Evolutionary conservation across 2,888 invertebrate genomes (phyloP).

Genomic region (Salpingus planirostris): DNA sequence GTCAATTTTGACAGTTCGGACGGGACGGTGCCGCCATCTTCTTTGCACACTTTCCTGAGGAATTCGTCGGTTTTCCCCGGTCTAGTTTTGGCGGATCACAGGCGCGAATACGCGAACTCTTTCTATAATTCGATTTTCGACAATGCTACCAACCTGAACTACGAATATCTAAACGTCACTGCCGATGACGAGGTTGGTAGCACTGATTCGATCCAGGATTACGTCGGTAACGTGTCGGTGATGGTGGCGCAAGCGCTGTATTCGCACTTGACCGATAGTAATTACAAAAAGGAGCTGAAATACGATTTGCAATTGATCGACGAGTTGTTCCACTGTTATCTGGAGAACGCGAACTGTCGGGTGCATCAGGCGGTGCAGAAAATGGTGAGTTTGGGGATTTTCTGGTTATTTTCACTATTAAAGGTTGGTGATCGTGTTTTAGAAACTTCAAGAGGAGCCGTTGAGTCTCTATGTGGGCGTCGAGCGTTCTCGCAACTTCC

Average conservation of each 20-base stretch:
- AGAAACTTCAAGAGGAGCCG: too few species aligned
- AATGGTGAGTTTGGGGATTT: too few species aligned
- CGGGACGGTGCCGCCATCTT: constrained; percentile 66
- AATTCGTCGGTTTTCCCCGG: constrained; percentile 49
- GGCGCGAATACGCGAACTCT: constrained; percentile 50
- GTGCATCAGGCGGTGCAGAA: constrained; percentile 50
- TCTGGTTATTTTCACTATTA: too few species aligned
- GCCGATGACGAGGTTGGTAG: constrained; percentile 40
- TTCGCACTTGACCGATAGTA: constrained; percentile 46
- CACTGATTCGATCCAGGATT: constrained; percentile 52
- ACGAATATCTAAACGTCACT: constrained; percentile 47
- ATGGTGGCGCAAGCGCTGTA: constrained; percentile 58
- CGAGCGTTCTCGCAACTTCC: constrained; percentile 40
- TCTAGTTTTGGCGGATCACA: constrained; percentile 59
- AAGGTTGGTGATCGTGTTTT: too few species aligned
- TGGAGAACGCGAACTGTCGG: constrained; percentile 61
- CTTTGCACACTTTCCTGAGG: constrained; percentile 73
- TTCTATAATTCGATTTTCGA: constrained; percentile 75
- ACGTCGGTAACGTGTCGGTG: constrained; percentile 57
- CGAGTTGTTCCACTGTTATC: constrained; percentile 70
- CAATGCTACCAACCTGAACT: constrained; percentile 52
- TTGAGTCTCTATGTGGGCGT: constrained; percentile 57
- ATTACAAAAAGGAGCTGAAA: constrained; percentile 34
- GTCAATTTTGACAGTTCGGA: constrained; percentile 9
- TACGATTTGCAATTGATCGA: constrained; percentile 43